phyloP scores from a whole-genome alignment of 2,113 vertebrate species.

The Pholis gunnellus region DNA sequence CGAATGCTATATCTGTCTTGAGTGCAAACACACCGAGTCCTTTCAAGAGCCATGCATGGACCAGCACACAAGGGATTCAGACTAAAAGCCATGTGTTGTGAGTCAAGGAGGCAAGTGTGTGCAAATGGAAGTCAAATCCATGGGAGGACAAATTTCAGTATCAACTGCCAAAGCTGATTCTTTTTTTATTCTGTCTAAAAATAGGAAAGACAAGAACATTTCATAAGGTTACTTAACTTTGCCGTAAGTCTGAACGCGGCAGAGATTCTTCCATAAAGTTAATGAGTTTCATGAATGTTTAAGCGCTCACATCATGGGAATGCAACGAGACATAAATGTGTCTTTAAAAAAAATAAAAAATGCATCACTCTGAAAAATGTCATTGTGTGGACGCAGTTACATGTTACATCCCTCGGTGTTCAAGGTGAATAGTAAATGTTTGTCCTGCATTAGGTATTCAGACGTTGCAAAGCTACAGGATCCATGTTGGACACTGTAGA shows the following conservation, averaged over 20 bases:
- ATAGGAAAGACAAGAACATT: constrained; percentile 20
- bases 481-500: constrained; percentile 91
- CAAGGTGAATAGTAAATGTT: not conserved
- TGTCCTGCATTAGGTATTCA: constrained; percentile 83
- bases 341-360: not conserved
- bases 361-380: not conserved
- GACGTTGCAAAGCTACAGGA: constrained; percentile 75
- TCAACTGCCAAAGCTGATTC: constrained; percentile 33
- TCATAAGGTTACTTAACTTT: constrained; percentile 20
- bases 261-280: constrained; percentile 19
- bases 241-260: constrained; percentile 6
- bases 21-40: not conserved
- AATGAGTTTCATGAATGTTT: constrained; percentile 43
- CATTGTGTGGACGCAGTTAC: not conserved
- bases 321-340: not conserved
- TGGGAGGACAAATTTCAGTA: not conserved
- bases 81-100: constrained; percentile 51
- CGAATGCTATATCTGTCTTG: not conserved
- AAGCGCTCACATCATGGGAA: not conserved
- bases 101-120: constrained; percentile 44
- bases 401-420: not conserved
- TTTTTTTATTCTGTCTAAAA: constrained; percentile 40
- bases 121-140: constrained; percentile 47
- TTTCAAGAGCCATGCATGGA: not conserved
- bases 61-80: constrained; percentile 1